Percentiles rank a stretch among this genome's conserved stretches.
phyloP scores from a whole-genome alignment of 2,888 invertebrate species.

The Halocaridina rubra region DNA sequence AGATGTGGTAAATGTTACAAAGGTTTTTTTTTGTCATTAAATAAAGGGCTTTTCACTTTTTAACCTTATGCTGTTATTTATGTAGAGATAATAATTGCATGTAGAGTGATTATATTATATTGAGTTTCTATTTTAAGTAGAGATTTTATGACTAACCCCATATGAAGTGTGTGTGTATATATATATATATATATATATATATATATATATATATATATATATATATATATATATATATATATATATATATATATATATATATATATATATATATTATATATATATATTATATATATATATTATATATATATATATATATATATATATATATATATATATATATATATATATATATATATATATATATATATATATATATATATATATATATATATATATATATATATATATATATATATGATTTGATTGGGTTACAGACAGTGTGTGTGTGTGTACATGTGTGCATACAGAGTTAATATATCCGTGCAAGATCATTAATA shows the following conservation, averaged over 20 bases:
- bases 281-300: too few relatives aligned
- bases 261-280: too few relatives aligned
- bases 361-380: constrained; percentile 8
- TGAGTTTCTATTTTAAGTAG: background rate
- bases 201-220: constrained; percentile 9
- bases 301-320: background rate
- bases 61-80: constrained; percentile 14
- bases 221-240: constrained; percentile 2
- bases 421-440: too few relatives aligned
- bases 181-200: background rate
- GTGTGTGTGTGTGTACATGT: too few relatives aligned
- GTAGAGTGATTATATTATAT: constrained; percentile 38
- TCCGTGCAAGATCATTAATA: too few relatives aligned
- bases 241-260: too few relatives aligned
- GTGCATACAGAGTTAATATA: too few relatives aligned
- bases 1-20: too few relatives aligned
- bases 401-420: background rate
- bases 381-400: background rate
- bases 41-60: too few relatives aligned
- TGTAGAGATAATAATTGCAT: constrained; percentile 48
- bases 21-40: too few relatives aligned
- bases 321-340: background rate
- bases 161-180: background rate
- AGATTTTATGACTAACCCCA: too few relatives aligned
- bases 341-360: constrained; percentile 17